A percentile compares a stretch with the other conserved stretches of the same genome.
These are phyloP conservation scores for Listrodromus nycthemerus DNA, from an alignment of 2,888 invertebrate genomes.

Conservation along the genomic window DNA sequence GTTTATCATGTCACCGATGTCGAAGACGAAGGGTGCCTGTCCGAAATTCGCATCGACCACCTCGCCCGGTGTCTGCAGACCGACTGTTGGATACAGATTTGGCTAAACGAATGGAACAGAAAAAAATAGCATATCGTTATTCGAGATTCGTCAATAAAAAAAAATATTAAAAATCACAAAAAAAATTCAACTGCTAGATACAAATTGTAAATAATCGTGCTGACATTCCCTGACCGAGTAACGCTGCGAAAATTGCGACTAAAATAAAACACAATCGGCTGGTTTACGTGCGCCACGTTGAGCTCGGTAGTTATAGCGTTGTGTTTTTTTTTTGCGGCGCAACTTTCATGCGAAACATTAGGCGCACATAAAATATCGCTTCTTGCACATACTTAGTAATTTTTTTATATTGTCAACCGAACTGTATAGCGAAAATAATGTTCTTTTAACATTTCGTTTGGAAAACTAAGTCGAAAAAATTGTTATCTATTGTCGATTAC, in stretches of 20 bases:
- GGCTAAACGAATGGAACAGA: constrained; percentile 87
- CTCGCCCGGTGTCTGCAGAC: constrained; percentile 99
- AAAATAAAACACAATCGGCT: constrained; percentile 6
- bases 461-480: too few relatives aligned
- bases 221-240: neutral
- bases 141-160: neutral
- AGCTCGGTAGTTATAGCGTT: neutral
- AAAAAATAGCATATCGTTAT: constrained; percentile 3
- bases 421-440: neutral
- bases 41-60: constrained; percentile 99
- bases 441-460: too few relatives aligned
- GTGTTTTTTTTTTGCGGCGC: neutral
- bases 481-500: too few relatives aligned
- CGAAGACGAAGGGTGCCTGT: constrained; percentile 98
- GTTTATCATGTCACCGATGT: constrained; percentile 98
- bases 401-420: neutral
- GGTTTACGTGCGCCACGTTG: neutral
- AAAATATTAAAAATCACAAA: neutral
- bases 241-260: neutral
- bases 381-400: neutral
- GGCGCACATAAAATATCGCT: neutral
- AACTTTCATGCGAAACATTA: neutral
- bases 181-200: neutral
- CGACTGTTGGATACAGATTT: constrained; percentile 98
- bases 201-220: neutral